Base-by-base conservation (phyloP, 2,113 vertebrate genomes). In the Rhagologus leucostigma region DNA sequence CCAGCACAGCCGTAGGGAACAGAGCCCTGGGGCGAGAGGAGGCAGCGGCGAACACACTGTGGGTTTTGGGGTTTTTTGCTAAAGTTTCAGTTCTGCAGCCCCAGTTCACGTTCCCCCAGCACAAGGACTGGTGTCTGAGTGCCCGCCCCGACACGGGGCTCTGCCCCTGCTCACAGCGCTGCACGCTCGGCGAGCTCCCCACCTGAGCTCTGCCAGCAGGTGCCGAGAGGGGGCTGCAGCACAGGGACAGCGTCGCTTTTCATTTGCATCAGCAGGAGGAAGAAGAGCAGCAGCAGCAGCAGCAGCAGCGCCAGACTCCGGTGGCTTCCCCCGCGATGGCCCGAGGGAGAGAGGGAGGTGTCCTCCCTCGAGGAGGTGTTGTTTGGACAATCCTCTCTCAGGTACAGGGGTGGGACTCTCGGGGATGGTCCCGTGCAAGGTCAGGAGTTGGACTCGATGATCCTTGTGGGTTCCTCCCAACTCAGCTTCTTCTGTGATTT, bases 221-320 rank as follows among this genome's bases (percentile, higher is more conserved):
- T 7, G 5, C 4, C 0, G 26, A 6, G 93, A 74, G 68, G 67
- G 80, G 57, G 68, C 69, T 83, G 52, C 18, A 55, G 84, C 76
- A 2, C 83, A 15, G 44, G 56, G 20, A 49, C 82, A 77, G 26
- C 76, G 39, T 44, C 13, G 1, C 59, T 70, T 55, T 18, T 27
- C 77, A 50, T 96, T 93, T 93, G 95, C 93, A 89, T 81, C 4
- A 12, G 91, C 76, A 46, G 59, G 35, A 87, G 80, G 52, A 84
- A 33, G 69, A 52, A 27, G 3, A 69, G 67, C 49, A 49, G 82
- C 2, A 1, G 52, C 84, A 68, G 37, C 84, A 68, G 37, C 68
- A 68, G 37, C 69, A 14, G 3, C 7, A 5, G 35, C 0, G 1
- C 50, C 32, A 19, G 70, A 13, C 63, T 62, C 41, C 21, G 3